Conservation (phyloP, 2,888 invertebrate genomes). For the Chaitophorus viminalis region DNA sequence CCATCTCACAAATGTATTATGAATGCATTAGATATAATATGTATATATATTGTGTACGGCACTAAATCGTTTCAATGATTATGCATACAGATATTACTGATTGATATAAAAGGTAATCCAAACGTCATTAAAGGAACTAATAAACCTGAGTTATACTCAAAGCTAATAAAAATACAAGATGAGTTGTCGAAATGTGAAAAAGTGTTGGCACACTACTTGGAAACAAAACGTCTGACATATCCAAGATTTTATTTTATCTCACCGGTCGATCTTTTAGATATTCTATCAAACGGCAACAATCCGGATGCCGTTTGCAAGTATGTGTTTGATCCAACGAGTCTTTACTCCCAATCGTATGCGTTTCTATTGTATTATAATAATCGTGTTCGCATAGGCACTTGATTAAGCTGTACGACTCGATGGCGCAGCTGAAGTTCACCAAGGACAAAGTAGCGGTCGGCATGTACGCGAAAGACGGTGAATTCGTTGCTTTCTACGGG, state of each 20-base stretch:
- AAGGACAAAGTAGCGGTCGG: constrained; percentile 76
- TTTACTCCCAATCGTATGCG: neutral
- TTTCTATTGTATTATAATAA: neutral
- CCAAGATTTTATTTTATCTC: constrained; percentile 98
- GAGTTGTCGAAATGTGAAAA: constrained; percentile 90
- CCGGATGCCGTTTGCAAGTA: constrained; percentile 77
- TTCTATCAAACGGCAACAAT: constrained; percentile 83
- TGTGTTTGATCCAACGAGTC: too few relatives aligned
- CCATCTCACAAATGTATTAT: too few relatives aligned
- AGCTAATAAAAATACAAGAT: constrained; percentile 78
- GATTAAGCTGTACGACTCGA: constrained; percentile 90
- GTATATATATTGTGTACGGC: too few relatives aligned
- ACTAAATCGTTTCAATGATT: constrained; percentile 24
- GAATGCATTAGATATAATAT: too few relatives aligned
- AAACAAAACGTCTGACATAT: constrained; percentile 92
- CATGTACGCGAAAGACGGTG: constrained; percentile 90
- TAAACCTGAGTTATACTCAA: constrained; percentile 77
- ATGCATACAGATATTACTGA: constrained; percentile 73
- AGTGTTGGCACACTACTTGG: constrained; percentile 92
- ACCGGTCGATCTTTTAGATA: constrained; percentile 88
- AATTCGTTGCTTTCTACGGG: constrained; percentile 71
- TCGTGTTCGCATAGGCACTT: constrained; percentile 74
- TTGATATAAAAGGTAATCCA: constrained; percentile 76
- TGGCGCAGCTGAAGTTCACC: constrained; percentile 81
- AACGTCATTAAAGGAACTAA: constrained; percentile 90